Conservation (phyloP, 2,797 vertebrate species). For the Centropyge bicolor region DNA sequence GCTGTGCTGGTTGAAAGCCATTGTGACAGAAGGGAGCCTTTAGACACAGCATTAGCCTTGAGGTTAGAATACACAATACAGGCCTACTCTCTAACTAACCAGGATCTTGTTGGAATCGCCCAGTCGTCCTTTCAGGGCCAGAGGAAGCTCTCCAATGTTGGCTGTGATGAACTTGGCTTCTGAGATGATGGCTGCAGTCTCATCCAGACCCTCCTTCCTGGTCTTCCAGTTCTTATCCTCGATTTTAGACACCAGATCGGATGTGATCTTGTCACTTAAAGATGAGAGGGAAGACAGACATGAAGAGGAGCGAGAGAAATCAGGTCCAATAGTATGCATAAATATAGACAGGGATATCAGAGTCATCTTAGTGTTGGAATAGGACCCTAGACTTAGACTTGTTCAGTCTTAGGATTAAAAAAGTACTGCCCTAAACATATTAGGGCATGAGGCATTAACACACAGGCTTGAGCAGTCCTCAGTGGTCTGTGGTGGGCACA, state of each 20-base stretch:
- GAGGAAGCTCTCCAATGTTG: conserved; percentile 93
- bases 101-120: conserved; percentile 98
- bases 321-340: background rate
- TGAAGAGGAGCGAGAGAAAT: background rate
- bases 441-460: too few relatives aligned
- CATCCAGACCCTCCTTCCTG: conserved; percentile 97
- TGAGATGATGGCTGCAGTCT: conserved; percentile 91
- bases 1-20: background rate
- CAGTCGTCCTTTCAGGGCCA: conserved; percentile 93
- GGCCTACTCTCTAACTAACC: conserved; percentile 80
- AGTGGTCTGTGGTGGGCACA: too few relatives aligned
- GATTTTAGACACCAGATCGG: conserved; percentile 93
- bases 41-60: too few relatives aligned
- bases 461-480: too few relatives aligned
- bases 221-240: conserved; percentile 99
- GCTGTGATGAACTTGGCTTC: conserved; percentile 96
- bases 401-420: background rate
- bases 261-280: conserved; percentile 93
- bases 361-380: background rate
- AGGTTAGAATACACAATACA: background rate
- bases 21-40: background rate
- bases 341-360: background rate
- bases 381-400: background rate
- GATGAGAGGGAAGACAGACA: background rate
- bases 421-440: background rate